phyloP scores from a whole-genome alignment of 2,797 vertebrate species.

The Diplodus puntazzo region DNA sequence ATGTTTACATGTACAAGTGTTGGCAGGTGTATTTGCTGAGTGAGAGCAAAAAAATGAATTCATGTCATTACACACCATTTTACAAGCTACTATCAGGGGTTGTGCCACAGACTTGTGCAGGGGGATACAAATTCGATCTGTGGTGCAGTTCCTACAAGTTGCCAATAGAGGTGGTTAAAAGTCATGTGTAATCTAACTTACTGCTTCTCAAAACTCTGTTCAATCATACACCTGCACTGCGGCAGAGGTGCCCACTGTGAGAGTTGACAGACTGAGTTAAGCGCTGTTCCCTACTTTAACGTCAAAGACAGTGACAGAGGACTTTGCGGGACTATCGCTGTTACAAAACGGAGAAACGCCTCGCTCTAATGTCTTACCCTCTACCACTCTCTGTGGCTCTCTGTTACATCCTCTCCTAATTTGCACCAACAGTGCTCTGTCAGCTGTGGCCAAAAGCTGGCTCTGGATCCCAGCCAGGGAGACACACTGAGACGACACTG shows the following conservation, averaged over 20 bases:
- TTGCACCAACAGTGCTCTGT: constrained; percentile 24
- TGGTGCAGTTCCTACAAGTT: constrained; percentile 35
- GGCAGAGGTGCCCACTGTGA: constrained; percentile 17
- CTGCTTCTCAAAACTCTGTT: constrained; percentile 1
- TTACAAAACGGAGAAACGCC: not conserved
- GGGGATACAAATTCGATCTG: not conserved
- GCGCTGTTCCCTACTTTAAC: not conserved
- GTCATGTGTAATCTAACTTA: not conserved
- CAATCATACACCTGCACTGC: constrained; percentile 48
- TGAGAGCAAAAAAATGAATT: not conserved
- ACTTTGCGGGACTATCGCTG: not conserved
- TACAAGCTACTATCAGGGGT: not conserved
- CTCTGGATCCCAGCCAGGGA: constrained; percentile 61
- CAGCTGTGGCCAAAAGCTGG: constrained; percentile 28
- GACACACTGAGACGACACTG: constrained; percentile 23
- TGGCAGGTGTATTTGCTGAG: not conserved
- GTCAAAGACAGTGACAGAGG: not conserved
- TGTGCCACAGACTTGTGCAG: not conserved
- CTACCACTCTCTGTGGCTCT: constrained; percentile 1
- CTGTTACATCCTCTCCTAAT: constrained; percentile 22
- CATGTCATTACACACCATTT: not conserved
- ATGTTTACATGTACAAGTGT: not conserved
- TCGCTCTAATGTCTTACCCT: not conserved
- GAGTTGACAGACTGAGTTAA: not conserved
- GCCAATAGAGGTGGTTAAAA: constrained; percentile 40